Conservation (phyloP, 2,113 vertebrate genomes). For the Scatophagus argus region DNA sequence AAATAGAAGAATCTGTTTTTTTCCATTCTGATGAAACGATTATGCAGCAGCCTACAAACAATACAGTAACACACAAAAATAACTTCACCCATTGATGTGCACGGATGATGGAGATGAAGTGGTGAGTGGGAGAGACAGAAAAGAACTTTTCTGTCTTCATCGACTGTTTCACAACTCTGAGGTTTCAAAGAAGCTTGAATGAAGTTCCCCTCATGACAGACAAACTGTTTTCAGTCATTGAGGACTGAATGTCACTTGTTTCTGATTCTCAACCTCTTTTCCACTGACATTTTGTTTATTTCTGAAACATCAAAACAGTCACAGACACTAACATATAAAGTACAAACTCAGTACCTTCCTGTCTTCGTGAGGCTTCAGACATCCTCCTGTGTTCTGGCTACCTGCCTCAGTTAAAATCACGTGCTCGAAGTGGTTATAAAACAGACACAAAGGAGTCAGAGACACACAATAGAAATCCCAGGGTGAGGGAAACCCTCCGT, state of each 20-base stretch:
- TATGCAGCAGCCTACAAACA: slow-evolving; percentile 15
- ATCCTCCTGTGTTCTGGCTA: not conserved
- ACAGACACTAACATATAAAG: not conserved
- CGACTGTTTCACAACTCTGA: slow-evolving; percentile 57
- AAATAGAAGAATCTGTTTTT: slow-evolving; percentile 4
- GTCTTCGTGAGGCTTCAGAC: not conserved
- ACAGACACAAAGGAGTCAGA: not conserved
- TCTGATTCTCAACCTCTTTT: slow-evolving; percentile 66
- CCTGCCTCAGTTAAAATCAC: not conserved
- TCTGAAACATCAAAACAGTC: slow-evolving; percentile 33
- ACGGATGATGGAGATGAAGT: slow-evolving; percentile 5
- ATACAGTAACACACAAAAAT: slow-evolving; percentile 16
- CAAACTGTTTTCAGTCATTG: slow-evolving; percentile 41
- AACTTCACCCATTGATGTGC: slow-evolving; percentile 16
- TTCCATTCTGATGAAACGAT: slow-evolving; percentile 54
- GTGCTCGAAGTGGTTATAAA: not conserved
- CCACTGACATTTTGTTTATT: slow-evolving; percentile 79
- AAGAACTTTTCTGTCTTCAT: slow-evolving; percentile 27
- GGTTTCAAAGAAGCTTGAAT: slow-evolving; percentile 64
- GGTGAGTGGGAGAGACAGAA: slow-evolving; percentile 56
- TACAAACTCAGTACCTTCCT: not conserved
- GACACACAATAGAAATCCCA: not conserved
- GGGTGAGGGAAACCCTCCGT: slow-evolving; percentile 69
- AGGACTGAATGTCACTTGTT: slow-evolving; percentile 71
- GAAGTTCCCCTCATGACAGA: slow-evolving; percentile 52